A percentile compares a stretch with the other conserved stretches of the same genome.
phyloP scores from a whole-genome alignment of 2,797 vertebrate species.

The Myotis daubentonii region DNA sequence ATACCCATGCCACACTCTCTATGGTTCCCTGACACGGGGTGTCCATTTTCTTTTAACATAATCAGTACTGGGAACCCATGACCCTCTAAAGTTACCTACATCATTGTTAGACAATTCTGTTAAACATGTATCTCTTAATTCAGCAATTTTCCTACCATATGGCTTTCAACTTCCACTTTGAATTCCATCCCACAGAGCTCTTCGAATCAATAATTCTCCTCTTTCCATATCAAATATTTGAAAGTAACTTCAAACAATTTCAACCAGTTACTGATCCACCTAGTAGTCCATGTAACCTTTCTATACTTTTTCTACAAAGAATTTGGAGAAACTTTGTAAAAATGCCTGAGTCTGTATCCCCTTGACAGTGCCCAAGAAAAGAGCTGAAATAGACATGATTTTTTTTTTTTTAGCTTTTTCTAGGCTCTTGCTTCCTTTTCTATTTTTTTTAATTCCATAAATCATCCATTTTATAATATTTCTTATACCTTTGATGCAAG shows the following conservation, averaged over 20 bases:
- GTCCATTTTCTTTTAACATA: neutral
- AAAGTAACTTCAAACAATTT: constrained; percentile 41
- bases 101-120: neutral
- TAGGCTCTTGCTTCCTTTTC: neutral
- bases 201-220: neutral
- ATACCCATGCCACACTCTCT: neutral
- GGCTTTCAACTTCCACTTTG: neutral
- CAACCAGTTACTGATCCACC: neutral
- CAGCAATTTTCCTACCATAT: neutral
- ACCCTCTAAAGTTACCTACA: neutral
- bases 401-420: neutral
- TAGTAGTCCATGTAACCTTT: neutral
- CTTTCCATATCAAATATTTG: constrained; percentile 3
- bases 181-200: neutral
- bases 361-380: neutral
- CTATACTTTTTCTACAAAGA: neutral
- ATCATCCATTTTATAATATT: neutral
- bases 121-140: neutral
- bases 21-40: neutral
- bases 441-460: neutral
- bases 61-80: neutral
- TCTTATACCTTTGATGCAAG: neutral
- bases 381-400: neutral
- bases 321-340: neutral
- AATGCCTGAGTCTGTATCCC: neutral